phyloP scores from a whole-genome alignment of 2,888 invertebrate species.

The Quadroppia sp. region DNA sequence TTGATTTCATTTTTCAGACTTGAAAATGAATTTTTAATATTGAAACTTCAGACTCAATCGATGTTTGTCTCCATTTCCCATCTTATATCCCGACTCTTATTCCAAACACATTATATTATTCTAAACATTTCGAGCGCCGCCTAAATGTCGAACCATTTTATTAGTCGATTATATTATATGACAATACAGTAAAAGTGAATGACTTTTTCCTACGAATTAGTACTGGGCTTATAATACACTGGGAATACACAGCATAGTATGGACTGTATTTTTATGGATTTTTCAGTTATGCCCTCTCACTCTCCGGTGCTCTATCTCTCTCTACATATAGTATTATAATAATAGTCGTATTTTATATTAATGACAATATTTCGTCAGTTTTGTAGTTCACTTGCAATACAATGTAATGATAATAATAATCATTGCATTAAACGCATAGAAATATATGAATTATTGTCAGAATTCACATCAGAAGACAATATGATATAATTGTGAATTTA shows the following conservation, averaged over 20 bases:
- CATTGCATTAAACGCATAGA: background rate
- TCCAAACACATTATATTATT: background rate
- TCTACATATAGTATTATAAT: slow-evolving; percentile 14
- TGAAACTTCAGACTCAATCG: too few relatives aligned
- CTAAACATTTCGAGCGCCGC: background rate
- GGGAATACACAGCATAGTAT: background rate
- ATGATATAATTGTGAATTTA: slow-evolving; percentile 4
- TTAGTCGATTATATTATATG: slow-evolving; percentile 26
- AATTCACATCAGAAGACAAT: background rate
- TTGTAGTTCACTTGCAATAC: slow-evolving; percentile 11
- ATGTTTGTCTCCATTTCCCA: too few relatives aligned
- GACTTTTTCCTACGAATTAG: slow-evolving; percentile 18
- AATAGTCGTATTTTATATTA: slow-evolving; percentile 34
- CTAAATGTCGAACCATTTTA: slow-evolving; percentile 16
- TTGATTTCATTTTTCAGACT: background rate
- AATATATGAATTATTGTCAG: slow-evolving; percentile 4
- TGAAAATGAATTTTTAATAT: too few relatives aligned
- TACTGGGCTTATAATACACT: background rate
- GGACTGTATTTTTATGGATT: slow-evolving; percentile 1
- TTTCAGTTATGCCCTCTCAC: slow-evolving; percentile 4
- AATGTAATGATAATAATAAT: slow-evolving; percentile 30
- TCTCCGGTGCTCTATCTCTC: background rate
- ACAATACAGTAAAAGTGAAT: slow-evolving; percentile 25
- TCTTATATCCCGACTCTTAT: background rate
- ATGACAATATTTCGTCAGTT: slow-evolving; percentile 28